Evolutionary conservation across 1,140 invertebrate genomes (phyloP).

Genomic region (Sminthurinus signatus): DNA sequence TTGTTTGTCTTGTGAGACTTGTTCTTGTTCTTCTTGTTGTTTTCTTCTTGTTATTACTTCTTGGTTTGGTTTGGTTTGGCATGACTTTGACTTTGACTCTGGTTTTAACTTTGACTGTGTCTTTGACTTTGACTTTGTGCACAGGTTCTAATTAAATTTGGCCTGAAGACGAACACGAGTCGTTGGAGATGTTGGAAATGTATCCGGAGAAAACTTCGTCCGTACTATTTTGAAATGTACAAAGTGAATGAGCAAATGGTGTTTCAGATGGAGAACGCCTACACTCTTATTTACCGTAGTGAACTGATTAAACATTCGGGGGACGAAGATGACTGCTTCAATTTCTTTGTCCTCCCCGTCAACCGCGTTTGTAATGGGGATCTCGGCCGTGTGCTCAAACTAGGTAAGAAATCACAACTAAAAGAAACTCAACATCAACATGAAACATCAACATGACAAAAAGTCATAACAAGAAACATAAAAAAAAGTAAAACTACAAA

Average conservation of each 20-base stretch:
- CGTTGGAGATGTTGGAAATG: constrained; percentile 10
- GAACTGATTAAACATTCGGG: constrained; percentile 25
- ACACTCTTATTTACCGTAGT: constrained; percentile 30
- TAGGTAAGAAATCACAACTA: too few relatives aligned
- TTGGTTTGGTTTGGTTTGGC: too few relatives aligned
- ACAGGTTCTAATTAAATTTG: constrained; percentile 16
- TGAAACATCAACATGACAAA: too few relatives aligned
- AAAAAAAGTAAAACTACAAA: too few relatives aligned
- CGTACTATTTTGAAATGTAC: constrained; percentile 15
- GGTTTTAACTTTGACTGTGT: too few relatives aligned
- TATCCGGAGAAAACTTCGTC: constrained; percentile 2
- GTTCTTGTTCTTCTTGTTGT: too few relatives aligned
- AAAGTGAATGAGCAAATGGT: constrained; percentile 6
- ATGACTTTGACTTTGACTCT: too few relatives aligned
- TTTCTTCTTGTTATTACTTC: too few relatives aligned
- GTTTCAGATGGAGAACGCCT: constrained; percentile 26
- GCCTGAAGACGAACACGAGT: constrained; percentile 7
- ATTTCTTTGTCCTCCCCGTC: constrained; percentile 26
- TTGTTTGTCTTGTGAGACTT: too few relatives aligned
- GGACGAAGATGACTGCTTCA: constrained; percentile 25
- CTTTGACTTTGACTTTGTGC: too few relatives aligned
- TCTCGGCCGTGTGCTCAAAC: constrained; percentile 28
- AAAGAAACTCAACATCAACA: too few relatives aligned
- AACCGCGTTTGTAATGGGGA: constrained; percentile 27
- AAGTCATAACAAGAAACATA: too few relatives aligned